Evolutionary conservation across 2,797 vertebrate genomes (phyloP).

Genomic region (Crypturellus tataupa): DNA sequence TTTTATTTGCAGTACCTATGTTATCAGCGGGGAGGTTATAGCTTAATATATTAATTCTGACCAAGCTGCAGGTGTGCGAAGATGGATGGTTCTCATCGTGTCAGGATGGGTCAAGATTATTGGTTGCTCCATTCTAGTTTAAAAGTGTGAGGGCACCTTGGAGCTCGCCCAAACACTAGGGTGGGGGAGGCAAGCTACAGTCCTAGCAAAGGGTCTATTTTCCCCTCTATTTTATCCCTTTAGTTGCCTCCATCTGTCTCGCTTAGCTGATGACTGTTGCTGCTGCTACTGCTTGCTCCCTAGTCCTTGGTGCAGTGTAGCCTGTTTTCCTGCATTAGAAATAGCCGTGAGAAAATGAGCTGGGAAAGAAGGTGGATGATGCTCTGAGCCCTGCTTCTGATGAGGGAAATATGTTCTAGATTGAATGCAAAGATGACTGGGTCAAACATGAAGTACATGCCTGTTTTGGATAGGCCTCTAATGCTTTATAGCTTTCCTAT

Average conservation of each 20-base stretch:
- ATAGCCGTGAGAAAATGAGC: not conserved
- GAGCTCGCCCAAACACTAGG: rapidly evolving
- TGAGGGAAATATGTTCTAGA: not conserved
- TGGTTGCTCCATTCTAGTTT: not conserved
- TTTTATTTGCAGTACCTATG: not conserved
- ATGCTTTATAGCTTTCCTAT: rapidly evolving
- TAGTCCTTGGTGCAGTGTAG: not conserved
- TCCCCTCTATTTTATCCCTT: not conserved
- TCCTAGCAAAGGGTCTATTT: rapidly evolving
- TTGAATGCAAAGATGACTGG: not conserved
- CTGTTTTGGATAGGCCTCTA: not conserved
- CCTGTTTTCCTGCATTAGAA: not conserved
- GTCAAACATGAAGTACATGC: not conserved
- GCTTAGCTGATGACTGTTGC: not conserved
- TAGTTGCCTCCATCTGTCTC: not conserved
- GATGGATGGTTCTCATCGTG: not conserved
- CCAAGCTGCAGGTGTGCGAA: not conserved
- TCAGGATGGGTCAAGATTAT: not conserved
- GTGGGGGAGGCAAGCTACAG: not conserved
- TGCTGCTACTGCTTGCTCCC: not conserved
- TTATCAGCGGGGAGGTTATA: not conserved
- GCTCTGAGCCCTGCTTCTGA: not conserved
- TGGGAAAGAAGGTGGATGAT: not conserved
- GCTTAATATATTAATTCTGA: not conserved
- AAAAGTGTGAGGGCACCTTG: not conserved